These are phyloP conservation scores for Caenorhabditis becei DNA, from an alignment of 2,888 invertebrate genomes.

Conservation along the genomic window DNA sequence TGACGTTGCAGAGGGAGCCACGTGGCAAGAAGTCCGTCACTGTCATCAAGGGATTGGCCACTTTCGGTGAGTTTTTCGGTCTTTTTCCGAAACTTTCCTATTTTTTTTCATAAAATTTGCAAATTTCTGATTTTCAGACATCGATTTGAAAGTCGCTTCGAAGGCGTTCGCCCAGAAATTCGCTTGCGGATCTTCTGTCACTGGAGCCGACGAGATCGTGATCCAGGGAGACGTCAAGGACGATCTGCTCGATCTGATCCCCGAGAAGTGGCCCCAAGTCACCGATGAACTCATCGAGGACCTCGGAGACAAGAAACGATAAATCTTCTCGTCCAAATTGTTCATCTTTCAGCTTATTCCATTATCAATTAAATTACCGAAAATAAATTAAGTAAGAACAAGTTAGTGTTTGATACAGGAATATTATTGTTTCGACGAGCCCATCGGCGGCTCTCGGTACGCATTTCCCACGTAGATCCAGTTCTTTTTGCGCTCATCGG, in stretches of 20 bases:
- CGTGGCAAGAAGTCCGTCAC: conserved; percentile 99
- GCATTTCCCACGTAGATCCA: conserved; percentile 60
- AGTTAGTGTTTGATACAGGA: conserved; percentile 3
- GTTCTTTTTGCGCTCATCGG: conserved; percentile 34
- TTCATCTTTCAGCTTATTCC: neutral
- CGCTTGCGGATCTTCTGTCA: conserved; percentile 99
- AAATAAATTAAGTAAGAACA: conserved; percentile 1
- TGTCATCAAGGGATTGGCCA: conserved; percentile 92
- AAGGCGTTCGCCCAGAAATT: conserved; percentile 98
- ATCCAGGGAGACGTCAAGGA: conserved; percentile 93
- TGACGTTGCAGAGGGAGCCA: conserved; percentile 85
- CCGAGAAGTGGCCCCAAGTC: conserved; percentile 92
- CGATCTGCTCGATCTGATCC: conserved; percentile 96
- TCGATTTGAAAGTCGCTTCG: conserved; percentile 97
- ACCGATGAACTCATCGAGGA: conserved; percentile 72
- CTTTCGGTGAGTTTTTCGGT: conserved; percentile 44
- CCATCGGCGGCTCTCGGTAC: conserved; percentile 21
- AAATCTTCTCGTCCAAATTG: conserved; percentile 22
- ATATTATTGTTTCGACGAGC: conserved; percentile 16
- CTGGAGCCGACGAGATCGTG: conserved; percentile 96
- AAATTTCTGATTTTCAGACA: conserved; percentile 86
- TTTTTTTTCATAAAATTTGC: no score
- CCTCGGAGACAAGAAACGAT: conserved; percentile 76
- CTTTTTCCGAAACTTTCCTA: no score
- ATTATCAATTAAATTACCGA: no score